Conservation (phyloP, 1,140 invertebrate genomes). For the Leptinotarsa defecta region DNA sequence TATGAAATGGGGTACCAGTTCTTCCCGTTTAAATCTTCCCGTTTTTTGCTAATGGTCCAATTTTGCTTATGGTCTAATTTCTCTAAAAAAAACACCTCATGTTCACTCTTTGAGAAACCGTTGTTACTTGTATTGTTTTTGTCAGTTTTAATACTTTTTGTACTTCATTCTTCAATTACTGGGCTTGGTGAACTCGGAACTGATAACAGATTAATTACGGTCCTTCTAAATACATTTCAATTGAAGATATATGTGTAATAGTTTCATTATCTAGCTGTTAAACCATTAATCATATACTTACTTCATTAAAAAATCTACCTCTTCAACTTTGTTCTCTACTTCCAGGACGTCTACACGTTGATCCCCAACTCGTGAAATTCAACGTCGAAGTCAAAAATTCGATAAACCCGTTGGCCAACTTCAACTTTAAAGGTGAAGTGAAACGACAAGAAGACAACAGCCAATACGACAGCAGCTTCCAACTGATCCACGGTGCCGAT, state of each 20-base stretch:
- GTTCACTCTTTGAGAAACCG: no score
- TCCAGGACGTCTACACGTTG: constrained; percentile 44
- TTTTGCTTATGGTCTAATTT: no score
- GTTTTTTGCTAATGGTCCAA: no score
- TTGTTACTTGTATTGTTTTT: no score
- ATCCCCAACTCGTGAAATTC: constrained; percentile 53
- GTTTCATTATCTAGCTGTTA: neutral
- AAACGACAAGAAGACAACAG: constrained; percentile 42
- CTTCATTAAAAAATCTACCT: neutral
- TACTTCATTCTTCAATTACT: no score
- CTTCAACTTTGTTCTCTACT: neutral
- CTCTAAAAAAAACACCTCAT: no score
- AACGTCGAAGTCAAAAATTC: constrained; percentile 60
- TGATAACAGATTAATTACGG: no score
- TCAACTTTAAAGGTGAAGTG: constrained; percentile 61
- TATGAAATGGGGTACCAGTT: neutral
- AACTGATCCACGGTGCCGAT: constrained; percentile 67
- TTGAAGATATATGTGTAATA: no score
- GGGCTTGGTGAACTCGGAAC: no score
- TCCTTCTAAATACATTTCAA: no score
- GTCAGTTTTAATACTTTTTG: no score
- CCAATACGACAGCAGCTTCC: constrained; percentile 58
- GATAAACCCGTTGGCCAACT: constrained; percentile 64
- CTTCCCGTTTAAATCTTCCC: no score
- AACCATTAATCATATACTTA: neutral